Percentiles rank a stretch among this genome's conserved stretches.
These are phyloP conservation scores for Cliona cf. orientalis DNA, from an alignment of 37 sponge, comb jelly and placozoan species.

Conservation along the genomic window DNA sequence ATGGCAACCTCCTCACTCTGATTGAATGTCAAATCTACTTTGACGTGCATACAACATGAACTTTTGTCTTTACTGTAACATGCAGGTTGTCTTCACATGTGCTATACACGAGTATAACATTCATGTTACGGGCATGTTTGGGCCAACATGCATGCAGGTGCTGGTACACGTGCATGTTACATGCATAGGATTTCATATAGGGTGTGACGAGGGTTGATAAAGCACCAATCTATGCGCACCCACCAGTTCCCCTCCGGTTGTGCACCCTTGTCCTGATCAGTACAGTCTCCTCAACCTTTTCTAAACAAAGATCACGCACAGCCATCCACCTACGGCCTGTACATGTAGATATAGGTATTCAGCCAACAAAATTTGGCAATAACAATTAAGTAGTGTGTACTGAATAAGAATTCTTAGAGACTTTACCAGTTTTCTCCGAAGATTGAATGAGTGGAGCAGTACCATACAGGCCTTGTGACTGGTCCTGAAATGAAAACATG, in stretches of 20 bases:
- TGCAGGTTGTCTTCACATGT: no score
- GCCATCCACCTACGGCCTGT: slow-evolving; percentile 82
- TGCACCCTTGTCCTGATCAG: slow-evolving; percentile 91
- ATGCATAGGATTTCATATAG: no score
- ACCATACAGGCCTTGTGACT: slow-evolving; percentile 80
- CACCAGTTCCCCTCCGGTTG: slow-evolving; percentile 79
- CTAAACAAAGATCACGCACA: slow-evolving; percentile 63
- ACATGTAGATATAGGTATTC: background rate
- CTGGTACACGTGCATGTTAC: no score
- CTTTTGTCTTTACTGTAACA: no score
- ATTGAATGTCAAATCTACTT: no score
- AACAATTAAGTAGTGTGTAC: background rate
- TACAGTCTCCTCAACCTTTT: slow-evolving; percentile 68
- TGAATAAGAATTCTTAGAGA: background rate
- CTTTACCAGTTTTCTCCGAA: slow-evolving; percentile 69
- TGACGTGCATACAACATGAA: no score
- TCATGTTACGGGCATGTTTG: no score
- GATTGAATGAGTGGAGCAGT: slow-evolving; percentile 69
- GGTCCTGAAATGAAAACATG: slow-evolving; percentile 47
- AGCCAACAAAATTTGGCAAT: background rate
- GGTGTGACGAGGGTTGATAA: no score
- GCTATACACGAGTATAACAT: no score
- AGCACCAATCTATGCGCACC: no score
- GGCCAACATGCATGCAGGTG: no score
- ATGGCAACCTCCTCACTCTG: no score